Base-by-base conservation (phyloP, 2,888 invertebrate species). In the Lysandra bellargus region DNA sequence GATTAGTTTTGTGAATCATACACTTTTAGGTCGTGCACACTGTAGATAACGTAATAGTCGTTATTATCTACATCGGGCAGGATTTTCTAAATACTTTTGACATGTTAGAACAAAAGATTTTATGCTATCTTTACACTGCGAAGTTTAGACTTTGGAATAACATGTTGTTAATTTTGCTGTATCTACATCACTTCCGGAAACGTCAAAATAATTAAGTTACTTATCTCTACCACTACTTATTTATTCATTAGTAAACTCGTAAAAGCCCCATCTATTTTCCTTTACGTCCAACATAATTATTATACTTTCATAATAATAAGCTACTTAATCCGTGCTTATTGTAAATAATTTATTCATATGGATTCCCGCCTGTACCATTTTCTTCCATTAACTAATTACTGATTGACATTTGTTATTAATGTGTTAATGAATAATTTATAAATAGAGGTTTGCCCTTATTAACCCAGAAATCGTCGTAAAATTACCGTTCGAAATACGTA, bases 1-100 rank as follows among this genome's bases (percentile, higher is more conserved):
- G 82, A 83, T 84, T 81, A 82, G 81, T 73, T 80, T 78, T 57
- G 76, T 76, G 76, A 76, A 30, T 76, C 76, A 76, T 76, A 76
- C 78, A 44, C 33, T 78, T 78, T 78, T 44, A 78, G 72, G 76
- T 53, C 33, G 33, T 17, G 57, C 37, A 76, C 49, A 57, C 57
- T 53, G 33, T 49, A 23, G 75, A 75, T 75, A 75, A 75, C 69
- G 64, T 30, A 69, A 69, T 69, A 69, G 69, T 17, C 33, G 7
- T 69, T 17, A 17, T 69, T 69, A 14, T 69, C 33, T 69, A 30
- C 14, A 14, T 37, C 49, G 2, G 9, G 57, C 33, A 37, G 33
- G 17, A 69, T 69, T 69, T 33, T 37, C 6, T 17, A 4, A 69
- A 69, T 30, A 69, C 5, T 37, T 69, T 64, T 12, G 23, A 30